Conservation (phyloP, 2,797 vertebrate genomes). For the Eptatretus atami region DNA sequence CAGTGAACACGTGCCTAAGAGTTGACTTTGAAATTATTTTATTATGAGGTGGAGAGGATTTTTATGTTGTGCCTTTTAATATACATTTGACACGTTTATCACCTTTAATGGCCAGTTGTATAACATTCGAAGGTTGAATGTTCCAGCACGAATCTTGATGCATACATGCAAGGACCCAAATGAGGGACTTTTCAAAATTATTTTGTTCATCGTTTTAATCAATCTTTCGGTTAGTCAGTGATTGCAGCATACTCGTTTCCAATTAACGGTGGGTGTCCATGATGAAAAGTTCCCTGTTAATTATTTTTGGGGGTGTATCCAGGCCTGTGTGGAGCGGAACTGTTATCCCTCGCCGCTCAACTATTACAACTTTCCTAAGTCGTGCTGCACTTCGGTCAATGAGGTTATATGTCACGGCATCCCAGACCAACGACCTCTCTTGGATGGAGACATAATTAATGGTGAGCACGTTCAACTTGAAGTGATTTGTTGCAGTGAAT, state of each 20-base stretch:
- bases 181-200: neutral
- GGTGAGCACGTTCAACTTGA: constrained; percentile 18
- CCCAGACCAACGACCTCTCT: constrained; percentile 56
- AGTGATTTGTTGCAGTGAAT: too few species aligned
- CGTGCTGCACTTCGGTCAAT: constrained; percentile 90
- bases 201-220: neutral
- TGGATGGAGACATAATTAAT: constrained; percentile 85
- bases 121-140: too few species aligned
- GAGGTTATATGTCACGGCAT: constrained; percentile 97
- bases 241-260: neutral
- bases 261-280: too few species aligned
- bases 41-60: too few species aligned
- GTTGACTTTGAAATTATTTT: too few species aligned
- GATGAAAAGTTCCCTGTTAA: too few species aligned
- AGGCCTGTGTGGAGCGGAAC: constrained; percentile 76
- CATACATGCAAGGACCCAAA: too few species aligned
- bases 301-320: constrained; percentile 11
- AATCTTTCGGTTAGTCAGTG: neutral
- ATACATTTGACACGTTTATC: too few species aligned
- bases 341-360: constrained; percentile 94
- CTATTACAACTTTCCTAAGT: constrained; percentile 98
- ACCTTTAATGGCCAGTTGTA: too few species aligned
- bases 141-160: too few species aligned
- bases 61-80: too few species aligned
- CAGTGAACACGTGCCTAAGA: too few species aligned